Evolutionary conservation across 2,113 vertebrate genomes (phyloP).

Genomic region (Rousettus leschenaultii): DNA sequence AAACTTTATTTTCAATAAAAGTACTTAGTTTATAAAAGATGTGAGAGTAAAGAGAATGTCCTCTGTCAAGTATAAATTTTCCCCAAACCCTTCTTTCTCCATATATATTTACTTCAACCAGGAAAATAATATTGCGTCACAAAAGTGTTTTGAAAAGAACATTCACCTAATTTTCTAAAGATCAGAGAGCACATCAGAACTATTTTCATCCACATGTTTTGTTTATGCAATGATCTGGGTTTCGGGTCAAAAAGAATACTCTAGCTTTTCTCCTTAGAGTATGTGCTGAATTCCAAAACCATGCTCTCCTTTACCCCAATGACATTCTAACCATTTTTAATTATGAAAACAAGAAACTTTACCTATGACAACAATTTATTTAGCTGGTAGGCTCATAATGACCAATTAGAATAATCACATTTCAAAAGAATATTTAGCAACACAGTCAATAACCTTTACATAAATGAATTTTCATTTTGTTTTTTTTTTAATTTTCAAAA

Average conservation of each 20-base stretch:
- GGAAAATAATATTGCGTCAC: background rate
- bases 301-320: background rate
- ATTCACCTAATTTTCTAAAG: background rate
- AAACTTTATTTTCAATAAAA: background rate
- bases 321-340: background rate
- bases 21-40: background rate
- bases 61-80: background rate
- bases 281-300: background rate
- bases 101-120: background rate
- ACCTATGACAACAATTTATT: background rate
- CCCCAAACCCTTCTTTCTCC: background rate
- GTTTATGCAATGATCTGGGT: background rate
- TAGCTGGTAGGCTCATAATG: background rate
- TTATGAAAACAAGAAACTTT: background rate
- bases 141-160: background rate
- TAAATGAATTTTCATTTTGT: background rate
- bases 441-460: background rate
- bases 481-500: background rate
- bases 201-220: background rate
- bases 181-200: background rate
- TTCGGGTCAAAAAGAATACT: background rate
- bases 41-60: background rate
- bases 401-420: slow-evolving; percentile 4
- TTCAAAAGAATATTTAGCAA: background rate
- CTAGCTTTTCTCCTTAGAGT: background rate